Percentiles rank a stretch among this genome's conserved stretches.
Conservation (phyloP, 1,140 invertebrate genomes). For the Anthonomus grandis region DNA sequence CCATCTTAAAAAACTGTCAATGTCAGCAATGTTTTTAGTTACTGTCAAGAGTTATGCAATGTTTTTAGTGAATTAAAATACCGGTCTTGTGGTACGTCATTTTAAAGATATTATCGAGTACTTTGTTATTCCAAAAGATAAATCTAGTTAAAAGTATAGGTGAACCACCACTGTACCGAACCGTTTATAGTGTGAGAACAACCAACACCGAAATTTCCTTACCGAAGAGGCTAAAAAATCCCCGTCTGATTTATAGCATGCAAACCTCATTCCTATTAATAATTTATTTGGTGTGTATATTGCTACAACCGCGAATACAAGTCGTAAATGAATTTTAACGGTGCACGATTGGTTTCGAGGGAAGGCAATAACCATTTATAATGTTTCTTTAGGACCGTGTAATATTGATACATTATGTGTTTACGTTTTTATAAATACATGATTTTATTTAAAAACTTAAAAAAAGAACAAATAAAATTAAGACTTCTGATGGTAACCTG, state of each 20-base stretch:
- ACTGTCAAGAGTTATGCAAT: no score
- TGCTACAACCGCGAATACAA: slow-evolving; percentile 13
- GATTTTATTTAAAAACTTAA: no score
- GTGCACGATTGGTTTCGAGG: no score
- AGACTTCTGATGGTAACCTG: no score
- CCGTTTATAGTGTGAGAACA: slow-evolving; percentile 15
- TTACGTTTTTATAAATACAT: no score
- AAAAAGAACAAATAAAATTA: no score
- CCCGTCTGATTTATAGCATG: slow-evolving; percentile 16
- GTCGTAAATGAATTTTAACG: slow-evolving; percentile 17
- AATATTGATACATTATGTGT: no score
- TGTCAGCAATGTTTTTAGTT: no score
- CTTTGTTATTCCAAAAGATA: background rate
- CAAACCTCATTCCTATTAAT: slow-evolving; percentile 6
- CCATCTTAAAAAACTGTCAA: no score
- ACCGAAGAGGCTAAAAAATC: slow-evolving; percentile 5
- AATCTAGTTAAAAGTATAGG: background rate
- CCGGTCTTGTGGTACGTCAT: background rate
- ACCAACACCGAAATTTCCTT: slow-evolving; percentile 21
- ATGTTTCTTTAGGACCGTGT: no score
- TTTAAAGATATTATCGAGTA: background rate
- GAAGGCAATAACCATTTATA: no score
- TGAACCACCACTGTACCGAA: background rate
- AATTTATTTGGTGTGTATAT: slow-evolving; percentile 16
- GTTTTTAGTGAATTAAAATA: background rate